A percentile compares a stretch with the other conserved stretches of the same genome.
Conservation (phyloP, 2,888 invertebrate species). For the Eretmocerus hayati region DNA sequence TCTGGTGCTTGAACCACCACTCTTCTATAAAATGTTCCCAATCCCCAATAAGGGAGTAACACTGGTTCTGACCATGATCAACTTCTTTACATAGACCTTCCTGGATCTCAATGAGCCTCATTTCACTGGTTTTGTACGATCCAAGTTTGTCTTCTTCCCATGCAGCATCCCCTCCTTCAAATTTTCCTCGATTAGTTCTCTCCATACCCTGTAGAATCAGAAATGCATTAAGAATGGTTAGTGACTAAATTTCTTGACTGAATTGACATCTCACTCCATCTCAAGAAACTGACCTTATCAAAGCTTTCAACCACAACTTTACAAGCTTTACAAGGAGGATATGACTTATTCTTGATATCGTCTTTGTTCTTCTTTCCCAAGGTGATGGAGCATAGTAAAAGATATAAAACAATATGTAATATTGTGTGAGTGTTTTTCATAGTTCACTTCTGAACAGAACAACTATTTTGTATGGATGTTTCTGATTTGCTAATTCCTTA, state of each 20-base stretch:
- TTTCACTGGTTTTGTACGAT: conserved; percentile 79
- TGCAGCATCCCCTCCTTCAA: conserved; percentile 87
- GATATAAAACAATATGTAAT: neutral
- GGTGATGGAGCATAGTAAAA: neutral
- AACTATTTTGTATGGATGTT: too few relatives aligned
- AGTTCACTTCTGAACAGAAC: neutral
- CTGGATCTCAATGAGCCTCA: conserved; percentile 84
- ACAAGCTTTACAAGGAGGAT: conserved; percentile 76
- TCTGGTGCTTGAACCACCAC: conserved; percentile 77
- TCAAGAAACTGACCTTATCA: conserved; percentile 52
- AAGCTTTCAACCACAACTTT: conserved; percentile 69
- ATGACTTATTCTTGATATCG: conserved; percentile 45
- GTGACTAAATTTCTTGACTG: neutral
- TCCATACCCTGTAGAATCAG: conserved; percentile 61
- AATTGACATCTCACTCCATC: too few relatives aligned
- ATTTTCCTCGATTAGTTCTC: conserved; percentile 76
- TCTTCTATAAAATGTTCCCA: conserved; percentile 75
- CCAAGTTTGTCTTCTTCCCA: conserved; percentile 87
- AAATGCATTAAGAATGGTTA: neutral
- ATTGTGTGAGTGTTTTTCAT: neutral
- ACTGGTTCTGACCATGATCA: conserved; percentile 66
- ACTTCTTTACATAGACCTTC: conserved; percentile 77
- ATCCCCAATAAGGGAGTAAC: conserved; percentile 77
- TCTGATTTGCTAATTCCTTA: too few relatives aligned
- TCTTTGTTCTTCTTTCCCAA: conserved; percentile 26